These are phyloP conservation scores for Agrochola lychnidis DNA, from an alignment of 2,888 invertebrate genomes.

Conservation along the genomic window DNA sequence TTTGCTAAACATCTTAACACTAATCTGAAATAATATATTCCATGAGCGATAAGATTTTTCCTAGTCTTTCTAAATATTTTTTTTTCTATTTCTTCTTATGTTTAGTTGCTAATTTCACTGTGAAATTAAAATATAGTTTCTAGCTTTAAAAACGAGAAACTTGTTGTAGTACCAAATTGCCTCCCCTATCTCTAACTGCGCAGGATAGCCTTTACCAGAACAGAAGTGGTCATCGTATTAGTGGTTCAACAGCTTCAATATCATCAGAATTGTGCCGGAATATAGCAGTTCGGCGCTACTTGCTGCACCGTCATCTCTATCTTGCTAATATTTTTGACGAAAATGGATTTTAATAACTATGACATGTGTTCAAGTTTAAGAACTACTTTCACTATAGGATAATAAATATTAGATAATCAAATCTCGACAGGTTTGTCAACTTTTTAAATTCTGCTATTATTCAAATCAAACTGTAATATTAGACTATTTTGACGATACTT, in stretches of 20 bases:
- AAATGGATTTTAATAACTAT: not conserved
- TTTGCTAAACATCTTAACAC: not conserved
- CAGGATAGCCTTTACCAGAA: too few species aligned
- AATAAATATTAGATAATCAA: conserved; percentile 16
- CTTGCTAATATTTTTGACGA: not conserved
- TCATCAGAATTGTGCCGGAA: too few species aligned
- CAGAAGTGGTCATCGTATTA: too few species aligned
- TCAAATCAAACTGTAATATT: not conserved
- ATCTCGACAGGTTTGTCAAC: conserved; percentile 26
- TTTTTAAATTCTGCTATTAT: not conserved
- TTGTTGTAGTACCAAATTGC: too few species aligned
- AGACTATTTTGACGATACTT: too few species aligned
- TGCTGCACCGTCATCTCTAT: not conserved
- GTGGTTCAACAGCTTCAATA: too few species aligned
- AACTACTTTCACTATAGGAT: conserved; percentile 45
- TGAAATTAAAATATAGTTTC: too few species aligned
- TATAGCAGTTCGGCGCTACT: too few species aligned
- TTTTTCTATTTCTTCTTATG: too few species aligned
- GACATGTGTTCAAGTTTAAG: not conserved
- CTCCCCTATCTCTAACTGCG: too few species aligned
- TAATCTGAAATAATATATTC: not conserved
- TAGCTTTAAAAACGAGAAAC: too few species aligned
- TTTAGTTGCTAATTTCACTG: too few species aligned
- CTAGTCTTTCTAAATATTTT: not conserved
- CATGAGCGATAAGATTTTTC: conserved; percentile 3